Evolutionary conservation across 2,113 vertebrate species (phyloP).

Genomic region (Himantopus leucocephalus): DNA sequence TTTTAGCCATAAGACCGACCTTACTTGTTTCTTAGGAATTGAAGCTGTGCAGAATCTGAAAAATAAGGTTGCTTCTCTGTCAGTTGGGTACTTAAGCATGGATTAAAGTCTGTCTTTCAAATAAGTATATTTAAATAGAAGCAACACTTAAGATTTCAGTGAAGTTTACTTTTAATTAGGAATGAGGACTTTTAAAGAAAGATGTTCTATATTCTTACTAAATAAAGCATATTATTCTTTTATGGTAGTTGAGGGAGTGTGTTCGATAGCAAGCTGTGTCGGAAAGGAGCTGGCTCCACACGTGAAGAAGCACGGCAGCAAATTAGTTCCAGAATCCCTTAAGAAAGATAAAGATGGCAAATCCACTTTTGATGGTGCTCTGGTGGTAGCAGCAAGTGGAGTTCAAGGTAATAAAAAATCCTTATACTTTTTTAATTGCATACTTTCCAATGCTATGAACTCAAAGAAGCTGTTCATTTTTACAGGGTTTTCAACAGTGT

Average conservation of each 20-base stretch:
- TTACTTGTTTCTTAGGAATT: background rate
- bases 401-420: slow-evolving; percentile 84
- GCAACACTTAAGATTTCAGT: background rate
- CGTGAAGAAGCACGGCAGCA: slow-evolving; percentile 92
- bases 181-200: background rate
- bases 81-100: background rate
- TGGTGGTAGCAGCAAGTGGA: slow-evolving; percentile 95
- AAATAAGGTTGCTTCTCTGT: background rate
- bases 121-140: background rate
- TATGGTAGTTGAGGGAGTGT: slow-evolving; percentile 90
- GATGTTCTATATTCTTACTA: background rate
- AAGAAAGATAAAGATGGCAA: slow-evolving; percentile 93
- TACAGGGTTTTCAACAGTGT: slow-evolving; percentile 93
- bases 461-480: background rate
- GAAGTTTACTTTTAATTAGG: background rate
- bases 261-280: slow-evolving; percentile 85
- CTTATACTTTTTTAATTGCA: background rate
- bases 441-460: background rate
- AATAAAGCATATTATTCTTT: background rate
- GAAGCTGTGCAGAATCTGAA: background rate
- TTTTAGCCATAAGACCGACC: background rate
- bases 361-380: slow-evolving; percentile 90
- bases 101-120: background rate
- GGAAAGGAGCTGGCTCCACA: slow-evolving; percentile 93
- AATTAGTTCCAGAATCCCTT: slow-evolving; percentile 94